Conservation (phyloP, 2,888 invertebrate genomes). For the Ennomos fuscantarius region DNA sequence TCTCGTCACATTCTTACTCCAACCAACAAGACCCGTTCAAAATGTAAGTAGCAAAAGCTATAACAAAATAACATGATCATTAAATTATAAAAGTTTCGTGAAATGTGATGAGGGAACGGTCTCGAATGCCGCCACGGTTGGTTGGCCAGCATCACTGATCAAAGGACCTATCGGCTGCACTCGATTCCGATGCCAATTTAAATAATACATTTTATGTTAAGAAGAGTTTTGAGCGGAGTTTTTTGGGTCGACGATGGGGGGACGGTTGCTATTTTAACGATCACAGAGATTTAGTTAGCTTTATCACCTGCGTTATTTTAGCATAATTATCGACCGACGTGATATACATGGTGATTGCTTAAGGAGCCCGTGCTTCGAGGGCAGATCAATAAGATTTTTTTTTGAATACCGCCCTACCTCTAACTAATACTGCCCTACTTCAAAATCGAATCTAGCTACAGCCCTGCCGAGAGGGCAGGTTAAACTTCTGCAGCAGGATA, state of each 20-base stretch:
- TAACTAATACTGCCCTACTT: too few species aligned
- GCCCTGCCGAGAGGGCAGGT: too few species aligned
- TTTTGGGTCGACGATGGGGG: not conserved
- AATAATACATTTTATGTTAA: slow-evolving; percentile 51
- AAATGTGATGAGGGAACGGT: slow-evolving; percentile 32
- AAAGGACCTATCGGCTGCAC: slow-evolving; percentile 39
- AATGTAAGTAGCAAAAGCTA: slow-evolving; percentile 37
- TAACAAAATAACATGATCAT: slow-evolving; percentile 34
- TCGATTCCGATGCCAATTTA: slow-evolving; percentile 45
- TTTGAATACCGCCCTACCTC: too few species aligned
- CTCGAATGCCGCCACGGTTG: slow-evolving; percentile 39
- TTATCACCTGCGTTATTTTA: too few species aligned
- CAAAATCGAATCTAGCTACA: too few species aligned
- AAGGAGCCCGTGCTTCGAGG: too few species aligned
- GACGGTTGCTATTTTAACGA: too few species aligned
- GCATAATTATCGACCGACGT: too few species aligned
- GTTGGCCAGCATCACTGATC: slow-evolving; percentile 40
- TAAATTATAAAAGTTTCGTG: slow-evolving; percentile 35
- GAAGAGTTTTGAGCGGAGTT: not conserved
- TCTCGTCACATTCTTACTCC: not conserved
- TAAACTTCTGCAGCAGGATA: too few species aligned
- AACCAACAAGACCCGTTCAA: slow-evolving; percentile 16
- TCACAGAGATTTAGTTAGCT: too few species aligned
- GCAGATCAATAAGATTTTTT: too few species aligned
- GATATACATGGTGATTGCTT: too few species aligned